These are phyloP conservation scores for Syngnathus scovelli DNA, from an alignment of 2,113 vertebrate genomes.

Conservation along the genomic window DNA sequence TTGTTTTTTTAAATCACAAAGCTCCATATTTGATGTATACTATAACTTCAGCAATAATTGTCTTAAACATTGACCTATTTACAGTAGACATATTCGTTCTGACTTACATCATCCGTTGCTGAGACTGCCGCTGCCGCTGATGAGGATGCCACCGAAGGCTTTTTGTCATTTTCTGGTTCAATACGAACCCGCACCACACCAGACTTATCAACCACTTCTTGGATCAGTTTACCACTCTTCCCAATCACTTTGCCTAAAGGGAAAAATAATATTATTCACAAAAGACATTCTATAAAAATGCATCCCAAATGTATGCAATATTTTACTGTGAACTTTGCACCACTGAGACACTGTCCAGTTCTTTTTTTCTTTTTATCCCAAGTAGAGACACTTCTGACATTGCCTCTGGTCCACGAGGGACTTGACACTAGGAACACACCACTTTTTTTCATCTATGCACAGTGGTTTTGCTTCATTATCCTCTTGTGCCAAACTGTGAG, in stretches of 20 bases:
- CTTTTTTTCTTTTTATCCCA: neutral
- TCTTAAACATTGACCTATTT: neutral
- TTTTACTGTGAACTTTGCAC: neutral
- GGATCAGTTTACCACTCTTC: slow-evolving; percentile 98
- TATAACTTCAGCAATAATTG: neutral
- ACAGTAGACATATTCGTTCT: neutral
- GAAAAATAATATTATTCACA: neutral
- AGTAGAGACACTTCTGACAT: neutral
- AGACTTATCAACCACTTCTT: slow-evolving; percentile 97
- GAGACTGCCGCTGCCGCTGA: slow-evolving; percentile 45
- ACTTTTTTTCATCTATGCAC: too few relatives aligned
- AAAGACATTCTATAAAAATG: neutral
- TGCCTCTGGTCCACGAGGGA: neutral
- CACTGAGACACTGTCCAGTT: neutral
- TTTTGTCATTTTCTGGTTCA: slow-evolving; percentile 96
- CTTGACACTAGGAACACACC: too few relatives aligned
- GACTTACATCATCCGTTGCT: slow-evolving; percentile 83
- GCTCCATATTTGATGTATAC: neutral
- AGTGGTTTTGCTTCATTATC: neutral
- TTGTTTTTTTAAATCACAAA: neutral
- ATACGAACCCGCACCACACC: slow-evolving; percentile 96
- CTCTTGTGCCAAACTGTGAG: neutral
- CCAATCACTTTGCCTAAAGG: slow-evolving; percentile 89
- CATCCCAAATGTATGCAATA: neutral
- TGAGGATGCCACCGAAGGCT: slow-evolving; percentile 76